Evolutionary conservation across 2,888 invertebrate species (phyloP).

Genomic region (Leptarthrus brevirostris): DNA sequence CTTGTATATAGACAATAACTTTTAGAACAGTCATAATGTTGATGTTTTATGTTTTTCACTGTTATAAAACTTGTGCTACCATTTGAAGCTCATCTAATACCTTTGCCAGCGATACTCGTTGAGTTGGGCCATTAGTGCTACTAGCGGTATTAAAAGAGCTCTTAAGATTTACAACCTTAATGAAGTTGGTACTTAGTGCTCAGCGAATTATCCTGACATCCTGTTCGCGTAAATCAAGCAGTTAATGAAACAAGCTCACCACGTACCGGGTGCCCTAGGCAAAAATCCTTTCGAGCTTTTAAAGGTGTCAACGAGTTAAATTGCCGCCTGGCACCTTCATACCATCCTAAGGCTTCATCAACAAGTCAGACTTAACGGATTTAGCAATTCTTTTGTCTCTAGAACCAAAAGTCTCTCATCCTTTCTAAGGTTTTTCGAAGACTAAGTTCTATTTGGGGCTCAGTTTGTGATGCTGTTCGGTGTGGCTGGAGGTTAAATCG

Average conservation of each 20-base stretch:
- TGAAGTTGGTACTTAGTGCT: neutral
- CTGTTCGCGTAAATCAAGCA: conserved; percentile 32
- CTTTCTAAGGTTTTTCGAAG: neutral
- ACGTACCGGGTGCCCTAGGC: conserved; percentile 28
- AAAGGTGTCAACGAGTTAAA: conserved; percentile 15
- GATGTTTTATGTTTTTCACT: neutral
- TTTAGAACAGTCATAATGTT: neutral
- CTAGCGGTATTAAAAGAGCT: neutral
- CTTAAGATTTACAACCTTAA: conserved; percentile 21
- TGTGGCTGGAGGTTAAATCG: neutral
- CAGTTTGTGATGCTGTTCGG: neutral
- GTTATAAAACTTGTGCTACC: neutral
- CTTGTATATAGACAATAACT: conserved; percentile 16
- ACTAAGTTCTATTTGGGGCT: neutral
- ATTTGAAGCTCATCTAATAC: neutral
- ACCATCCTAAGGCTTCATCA: neutral
- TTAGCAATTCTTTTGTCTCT: neutral
- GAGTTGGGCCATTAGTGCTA: neutral
- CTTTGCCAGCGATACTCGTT: neutral
- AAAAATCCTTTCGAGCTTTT: conserved; percentile 26
- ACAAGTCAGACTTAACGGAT: conserved; percentile 17
- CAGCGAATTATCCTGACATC: conserved; percentile 17
- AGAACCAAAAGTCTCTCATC: neutral
- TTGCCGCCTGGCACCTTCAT: neutral
- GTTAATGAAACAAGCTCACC: conserved; percentile 25